Evolutionary conservation across 2,113 vertebrate species (phyloP).

Genomic region (Channa argus): DNA sequence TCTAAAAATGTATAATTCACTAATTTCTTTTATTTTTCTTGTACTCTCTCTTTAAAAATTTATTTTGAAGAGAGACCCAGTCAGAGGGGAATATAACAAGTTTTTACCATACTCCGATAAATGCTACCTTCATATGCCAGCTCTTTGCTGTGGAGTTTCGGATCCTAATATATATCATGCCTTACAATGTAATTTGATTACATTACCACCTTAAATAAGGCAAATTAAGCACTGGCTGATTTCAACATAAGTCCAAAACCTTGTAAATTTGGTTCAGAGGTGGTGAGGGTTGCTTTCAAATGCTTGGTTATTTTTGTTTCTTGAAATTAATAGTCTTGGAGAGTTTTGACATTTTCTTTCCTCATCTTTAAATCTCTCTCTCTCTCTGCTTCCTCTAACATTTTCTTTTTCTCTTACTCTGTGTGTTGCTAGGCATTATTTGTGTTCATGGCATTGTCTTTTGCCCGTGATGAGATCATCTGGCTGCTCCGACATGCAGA

Average conservation of each 20-base stretch:
- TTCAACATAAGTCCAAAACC: too few species aligned
- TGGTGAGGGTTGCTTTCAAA: not conserved
- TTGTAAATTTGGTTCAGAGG: not conserved
- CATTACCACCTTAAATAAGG: not conserved
- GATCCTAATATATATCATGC: not conserved
- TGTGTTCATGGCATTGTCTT: constrained; percentile 99
- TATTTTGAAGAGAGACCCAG: too few species aligned
- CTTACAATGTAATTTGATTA: too few species aligned
- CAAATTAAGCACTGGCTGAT: too few species aligned
- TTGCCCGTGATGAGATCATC: constrained; percentile 98
- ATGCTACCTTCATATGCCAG: not conserved
- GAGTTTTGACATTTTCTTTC: not conserved
- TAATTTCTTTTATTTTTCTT: too few species aligned
- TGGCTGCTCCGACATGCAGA: constrained; percentile 98
- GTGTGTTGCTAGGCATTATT: constrained; percentile 88
- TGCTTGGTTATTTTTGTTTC: not conserved
- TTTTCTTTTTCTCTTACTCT: not conserved
- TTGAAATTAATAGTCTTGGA: not conserved
- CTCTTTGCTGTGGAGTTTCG: not conserved
- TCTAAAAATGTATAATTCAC: too few species aligned
- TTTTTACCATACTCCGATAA: too few species aligned
- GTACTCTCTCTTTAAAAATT: too few species aligned
- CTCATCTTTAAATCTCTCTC: not conserved
- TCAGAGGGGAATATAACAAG: too few species aligned
- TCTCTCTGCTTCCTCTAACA: not conserved